Evolutionary conservation across 2,888 invertebrate species (phyloP), one percentile per base, ranked within the genome.

Genomic region (Melipona beecheii): DNA sequence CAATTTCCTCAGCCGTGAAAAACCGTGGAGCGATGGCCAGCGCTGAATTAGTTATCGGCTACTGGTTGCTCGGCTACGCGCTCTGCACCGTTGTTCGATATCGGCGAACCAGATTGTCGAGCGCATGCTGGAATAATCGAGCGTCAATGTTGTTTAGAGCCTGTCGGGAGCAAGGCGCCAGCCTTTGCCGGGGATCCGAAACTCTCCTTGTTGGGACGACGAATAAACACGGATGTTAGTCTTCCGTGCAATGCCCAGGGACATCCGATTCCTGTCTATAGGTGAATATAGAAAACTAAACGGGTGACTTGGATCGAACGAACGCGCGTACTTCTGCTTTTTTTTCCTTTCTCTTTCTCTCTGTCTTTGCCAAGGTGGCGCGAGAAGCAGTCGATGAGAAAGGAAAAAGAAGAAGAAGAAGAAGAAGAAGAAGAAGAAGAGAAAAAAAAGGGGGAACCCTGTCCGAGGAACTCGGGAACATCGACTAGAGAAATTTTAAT

Each of bases 101-200:
- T 89, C 83, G 78, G 13, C 54, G 66, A 78, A 73, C 60, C 11
- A 62, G 69, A 62, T 50, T 31, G 49, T 74, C 79, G 78, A 43
- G 43, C 62, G 64, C 49, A 66, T 56, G 64, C 73, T 52, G 75
- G 77, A 86, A 77, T 88, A 88, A 88, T 86, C 81, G 79, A 81
- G 74, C 66, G 78, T 83, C 78, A 75, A 86, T 86, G 75, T 89
- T 85, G 86, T 87, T 73, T 93, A 96, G 96, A 96, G 93, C 96
- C 96, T 6, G 95, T 96, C 84, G 96, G 96, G 73, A 95, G 95
- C 52, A 95, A 96, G 91, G 95, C 95, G 50, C 96, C 96, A 21
- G 95, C 95, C 70, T 95, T 96, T 91, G 95, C 96, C 11, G 96
- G 96, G 87, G 96, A 97, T 88, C 96, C 93, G 56, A 95, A 94